Evolutionary conservation across 2,888 invertebrate species (phyloP), one percentile per base, ranked within the genome.

Genomic region (Drosophila cracens): DNA sequence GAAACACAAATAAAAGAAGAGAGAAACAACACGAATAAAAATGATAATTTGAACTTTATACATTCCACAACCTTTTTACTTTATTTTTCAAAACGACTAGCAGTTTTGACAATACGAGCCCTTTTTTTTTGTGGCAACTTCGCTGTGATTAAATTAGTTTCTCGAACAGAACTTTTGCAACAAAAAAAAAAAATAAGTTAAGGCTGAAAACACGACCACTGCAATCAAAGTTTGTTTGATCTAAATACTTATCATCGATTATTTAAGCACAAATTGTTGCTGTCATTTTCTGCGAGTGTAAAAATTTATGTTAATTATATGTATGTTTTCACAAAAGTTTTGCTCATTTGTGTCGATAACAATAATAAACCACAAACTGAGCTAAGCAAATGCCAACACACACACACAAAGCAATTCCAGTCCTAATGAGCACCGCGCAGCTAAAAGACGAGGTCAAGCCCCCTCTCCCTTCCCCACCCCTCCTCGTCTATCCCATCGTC

Each of bases 391-490:
- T 11, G 54, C 46, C 27, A 57, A 34, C 46, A 56, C 46, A 52
- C 46, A 46, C 31, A 51, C 34, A 70, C 62, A 74, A 68, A 81
- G 72, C 69, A 71, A 81, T 85, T 82, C 71, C 27, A 66, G 74
- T 73, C 72, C 79, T 87, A 85, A 84, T 87, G 84, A 84, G 83
- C 88, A 87, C 62, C 76, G 67, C 61, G 56, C 67, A 65, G 65
- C 82, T 72, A 66, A 67, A 62, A 72, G 76, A 71, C 87, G 88
- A 88, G 86, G 88, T 86, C 85, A 88, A 73, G 63, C 70, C 25
- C 34, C 33, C 43, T 36, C 56, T 48, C 27, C 34, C 10, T 2
- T 25, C 13, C 40, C 1, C 36, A 52, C 38, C 8, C 10, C 16
- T 3, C 40, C n/a, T 4, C 10, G 8, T 2, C 0, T 11, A 1